Evolutionary conservation across 2,888 invertebrate genomes (phyloP).

Genomic region (Ormyrus pomaceus): DNA sequence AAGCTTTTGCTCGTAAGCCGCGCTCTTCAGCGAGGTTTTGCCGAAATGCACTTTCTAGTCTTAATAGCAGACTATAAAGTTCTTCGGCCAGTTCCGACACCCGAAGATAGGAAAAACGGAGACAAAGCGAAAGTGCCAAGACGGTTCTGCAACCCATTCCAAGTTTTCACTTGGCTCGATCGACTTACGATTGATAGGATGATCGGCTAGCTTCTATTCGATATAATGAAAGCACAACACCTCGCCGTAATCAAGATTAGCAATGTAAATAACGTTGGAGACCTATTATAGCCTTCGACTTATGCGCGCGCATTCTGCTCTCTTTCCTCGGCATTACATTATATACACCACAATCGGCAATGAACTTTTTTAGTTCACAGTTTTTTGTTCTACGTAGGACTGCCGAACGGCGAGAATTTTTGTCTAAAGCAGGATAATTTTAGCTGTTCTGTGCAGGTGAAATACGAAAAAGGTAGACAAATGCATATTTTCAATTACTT

Average conservation of each 20-base stretch:
- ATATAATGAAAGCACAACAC: background rate
- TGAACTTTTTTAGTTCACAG: too few species aligned
- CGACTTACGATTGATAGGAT: too few species aligned
- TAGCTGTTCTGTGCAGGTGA: too few species aligned
- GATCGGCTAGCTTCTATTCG: too few species aligned
- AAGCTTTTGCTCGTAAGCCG: background rate
- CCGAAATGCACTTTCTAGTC: conserved; percentile 1
- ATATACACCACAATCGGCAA: background rate
- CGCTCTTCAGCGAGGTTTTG: background rate
- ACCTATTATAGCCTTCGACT: background rate
- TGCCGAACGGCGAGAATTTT: too few species aligned
- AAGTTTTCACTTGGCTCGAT: too few species aligned
- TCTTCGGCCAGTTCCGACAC: background rate
- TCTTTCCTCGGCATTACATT: background rate
- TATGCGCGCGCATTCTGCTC: background rate
- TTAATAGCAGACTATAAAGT: conserved; percentile 11
- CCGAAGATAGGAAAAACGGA: background rate
- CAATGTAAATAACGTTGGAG: background rate
- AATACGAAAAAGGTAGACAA: too few species aligned
- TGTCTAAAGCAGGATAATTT: too few species aligned
- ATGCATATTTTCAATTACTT: too few species aligned
- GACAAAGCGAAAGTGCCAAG: too few species aligned
- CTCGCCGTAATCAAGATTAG: background rate
- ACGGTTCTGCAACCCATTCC: too few species aligned
- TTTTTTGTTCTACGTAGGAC: background rate